phyloP scores from a whole-genome alignment of 2,888 invertebrate genomes.

The Apodemia mormo region DNA sequence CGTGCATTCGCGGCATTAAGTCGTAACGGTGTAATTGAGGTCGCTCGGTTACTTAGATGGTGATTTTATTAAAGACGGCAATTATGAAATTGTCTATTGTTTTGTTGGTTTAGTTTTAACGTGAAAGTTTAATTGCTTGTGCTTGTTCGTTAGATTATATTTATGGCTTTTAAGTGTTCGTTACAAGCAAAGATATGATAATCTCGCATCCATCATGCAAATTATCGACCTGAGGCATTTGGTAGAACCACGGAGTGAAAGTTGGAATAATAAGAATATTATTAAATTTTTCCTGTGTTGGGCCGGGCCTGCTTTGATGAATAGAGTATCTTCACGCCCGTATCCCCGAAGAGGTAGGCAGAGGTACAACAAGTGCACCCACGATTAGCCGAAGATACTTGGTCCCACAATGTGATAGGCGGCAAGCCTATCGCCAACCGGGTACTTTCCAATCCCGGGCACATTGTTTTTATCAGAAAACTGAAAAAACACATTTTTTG shows the following conservation, averaged over 20 bases:
- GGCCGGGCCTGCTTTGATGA: too few relatives aligned
- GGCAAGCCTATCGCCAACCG: too few relatives aligned
- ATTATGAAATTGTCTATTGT: conserved; percentile 8
- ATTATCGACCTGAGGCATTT: not conserved
- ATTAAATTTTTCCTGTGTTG: too few relatives aligned
- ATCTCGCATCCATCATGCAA: not conserved
- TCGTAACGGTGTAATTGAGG: conserved; percentile 29
- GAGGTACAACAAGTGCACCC: too few relatives aligned
- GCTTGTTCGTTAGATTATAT: not conserved
- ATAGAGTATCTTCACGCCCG: too few relatives aligned
- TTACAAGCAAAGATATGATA: conserved; percentile 1
- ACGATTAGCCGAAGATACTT: too few relatives aligned
- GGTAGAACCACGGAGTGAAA: not conserved
- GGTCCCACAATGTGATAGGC: too few relatives aligned
- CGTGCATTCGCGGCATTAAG: conserved; percentile 34
- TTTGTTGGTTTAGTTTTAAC: conserved; percentile 12
- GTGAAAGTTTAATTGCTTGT: not conserved
- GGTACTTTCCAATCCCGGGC: too few relatives aligned
- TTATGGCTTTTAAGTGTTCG: not conserved
- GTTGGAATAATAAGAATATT: not conserved
- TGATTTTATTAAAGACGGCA: not conserved
- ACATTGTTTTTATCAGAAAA: too few relatives aligned
- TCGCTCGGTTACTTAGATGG: conserved; percentile 23
- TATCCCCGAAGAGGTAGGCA: too few relatives aligned
- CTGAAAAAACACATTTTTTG: too few relatives aligned